Evolutionary conservation across 2,113 vertebrate genomes (phyloP).

Genomic region (Dunckerocampus dactyliophorus): DNA sequence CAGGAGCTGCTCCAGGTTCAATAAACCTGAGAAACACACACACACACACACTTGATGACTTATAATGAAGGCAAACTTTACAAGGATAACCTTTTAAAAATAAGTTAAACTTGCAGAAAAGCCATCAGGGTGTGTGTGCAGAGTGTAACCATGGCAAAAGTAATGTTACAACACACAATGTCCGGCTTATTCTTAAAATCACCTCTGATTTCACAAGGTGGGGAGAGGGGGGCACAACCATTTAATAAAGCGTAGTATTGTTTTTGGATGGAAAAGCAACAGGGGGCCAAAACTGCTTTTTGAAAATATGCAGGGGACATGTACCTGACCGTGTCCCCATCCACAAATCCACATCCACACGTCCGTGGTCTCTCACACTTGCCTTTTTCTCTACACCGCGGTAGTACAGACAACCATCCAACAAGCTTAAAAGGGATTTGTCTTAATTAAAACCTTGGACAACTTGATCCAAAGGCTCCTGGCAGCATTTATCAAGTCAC

Average conservation of each 20-base stretch:
- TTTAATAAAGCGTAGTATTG: no score
- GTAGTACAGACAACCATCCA: constrained; percentile 30
- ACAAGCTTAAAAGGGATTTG: constrained; percentile 42
- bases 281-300: no score
- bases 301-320: no score
- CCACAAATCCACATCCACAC: no score
- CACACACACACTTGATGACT: constrained; percentile 17
- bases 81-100: constrained; percentile 1
- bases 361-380: constrained; percentile 17
- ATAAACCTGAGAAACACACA: constrained; percentile 79
- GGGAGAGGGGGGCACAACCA: no score
- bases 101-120: constrained; percentile 19
- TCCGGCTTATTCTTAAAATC: no score
- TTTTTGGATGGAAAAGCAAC: no score
- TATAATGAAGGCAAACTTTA: constrained; percentile 13
- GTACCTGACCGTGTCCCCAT: no score
- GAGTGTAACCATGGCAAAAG: background rate
- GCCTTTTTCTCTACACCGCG: constrained; percentile 18
- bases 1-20: constrained; percentile 96
- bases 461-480: constrained; percentile 39
- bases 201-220: no score
- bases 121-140: background rate
- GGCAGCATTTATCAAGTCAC: constrained; percentile 42
- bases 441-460: constrained; percentile 43
- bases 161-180: background rate